A percentile compares a stretch with the other conserved stretches of the same genome.
Evolutionary conservation across 2,113 vertebrate genomes (phyloP).

Genomic region (Hylia prasina): DNA sequence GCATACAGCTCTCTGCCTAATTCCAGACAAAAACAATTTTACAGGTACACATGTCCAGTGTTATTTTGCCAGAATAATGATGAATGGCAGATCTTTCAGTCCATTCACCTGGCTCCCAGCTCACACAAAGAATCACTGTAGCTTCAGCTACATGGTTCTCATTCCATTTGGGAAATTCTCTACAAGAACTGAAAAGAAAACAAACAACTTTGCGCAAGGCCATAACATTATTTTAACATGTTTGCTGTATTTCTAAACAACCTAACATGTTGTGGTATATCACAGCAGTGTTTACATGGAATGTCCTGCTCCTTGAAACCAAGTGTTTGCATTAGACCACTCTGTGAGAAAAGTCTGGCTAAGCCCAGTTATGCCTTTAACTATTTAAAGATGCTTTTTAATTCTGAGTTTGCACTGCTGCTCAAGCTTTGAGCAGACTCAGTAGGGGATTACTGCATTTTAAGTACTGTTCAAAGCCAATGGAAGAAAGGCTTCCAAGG

Average conservation of each 20-base stretch:
- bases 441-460: conserved; percentile 49
- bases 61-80: neutral
- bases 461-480: conserved; percentile 48
- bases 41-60: neutral
- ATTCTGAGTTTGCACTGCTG: conserved; percentile 46
- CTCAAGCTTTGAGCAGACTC: conserved; percentile 34
- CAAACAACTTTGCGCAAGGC: neutral
- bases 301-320: neutral
- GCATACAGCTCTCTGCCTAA: neutral
- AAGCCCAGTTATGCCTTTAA: conserved; percentile 49
- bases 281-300: neutral
- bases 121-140: neutral
- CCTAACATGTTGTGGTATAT: neutral
- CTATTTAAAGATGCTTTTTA: conserved; percentile 67
- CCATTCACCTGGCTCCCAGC: neutral
- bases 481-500: conserved; percentile 39
- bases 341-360: conserved; percentile 44
- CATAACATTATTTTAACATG: neutral
- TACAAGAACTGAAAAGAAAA: neutral
- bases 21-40: neutral
- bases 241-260: neutral
- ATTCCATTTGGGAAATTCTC: neutral
- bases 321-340: neutral
- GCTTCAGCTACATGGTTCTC: neutral
- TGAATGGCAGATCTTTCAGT: neutral